Base-by-base conservation (phyloP, 2,113 vertebrate species). In the Embiotoca jacksoni region DNA sequence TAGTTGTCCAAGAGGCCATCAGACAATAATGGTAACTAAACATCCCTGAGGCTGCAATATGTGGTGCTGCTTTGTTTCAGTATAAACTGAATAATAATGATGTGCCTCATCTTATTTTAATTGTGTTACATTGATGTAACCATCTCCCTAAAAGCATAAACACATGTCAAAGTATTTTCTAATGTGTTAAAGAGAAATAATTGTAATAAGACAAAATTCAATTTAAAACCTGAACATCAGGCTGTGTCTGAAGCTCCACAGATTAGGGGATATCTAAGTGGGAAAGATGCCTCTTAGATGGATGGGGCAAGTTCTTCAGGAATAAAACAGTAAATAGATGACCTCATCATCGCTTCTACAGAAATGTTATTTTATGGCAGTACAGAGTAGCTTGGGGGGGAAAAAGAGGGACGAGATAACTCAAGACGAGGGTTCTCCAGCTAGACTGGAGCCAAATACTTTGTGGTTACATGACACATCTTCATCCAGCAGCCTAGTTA, bases 131-230 rank as follows among this genome's bases (percentile, higher is more conserved):
- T 52, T 53, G 35, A 44, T 11, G 41, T 44, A 13, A 44, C 41
- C 41, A 64, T 15, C 74, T 6, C 6, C 63, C 53, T 78, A 55
- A 72, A 65, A 54, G 67, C 60, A 23, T 52, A 55, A 33, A 54
- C 79, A 50, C 44, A 6, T 15, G 44, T 52, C 31, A 10, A 9
- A 59, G 16, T 0, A 2, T 30, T 69, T 70, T 14, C 47, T 60
- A 30, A 5, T 36, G 15, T 35, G n/a, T 23, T 35, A 16, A 5
- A 47, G 23, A 56, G n/a, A 54, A 11, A 23, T 23, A 23, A 23
- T 23, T 23, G 23, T 23, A 23, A 23, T 23, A 23, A 23, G 23
- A 23, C 23, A 23, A 37, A 7, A 11, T 64, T 39, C 10, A 23
- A 8, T 32, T 35, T 50, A 39, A 75, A 37, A 31, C 16, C 6